Evolutionary conservation across 2,797 vertebrate species (phyloP).

Genomic region (Chelmon rostratus): DNA sequence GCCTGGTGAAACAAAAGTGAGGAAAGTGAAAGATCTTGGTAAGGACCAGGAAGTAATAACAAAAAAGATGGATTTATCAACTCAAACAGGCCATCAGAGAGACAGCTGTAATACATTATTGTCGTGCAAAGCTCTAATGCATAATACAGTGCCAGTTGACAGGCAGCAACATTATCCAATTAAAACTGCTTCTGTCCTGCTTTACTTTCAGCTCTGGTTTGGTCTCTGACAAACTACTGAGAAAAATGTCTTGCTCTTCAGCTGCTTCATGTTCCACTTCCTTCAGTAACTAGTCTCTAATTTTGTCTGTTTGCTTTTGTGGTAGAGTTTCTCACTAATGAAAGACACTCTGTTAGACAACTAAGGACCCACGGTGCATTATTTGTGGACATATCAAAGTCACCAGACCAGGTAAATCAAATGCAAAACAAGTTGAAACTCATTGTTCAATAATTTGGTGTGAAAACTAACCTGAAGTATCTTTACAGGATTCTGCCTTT

Average conservation of each 20-base stretch:
- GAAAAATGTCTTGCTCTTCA: neutral
- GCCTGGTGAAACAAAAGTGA: conserved; percentile 18
- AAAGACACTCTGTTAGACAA: conserved; percentile 14
- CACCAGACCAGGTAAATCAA: conserved; percentile 8
- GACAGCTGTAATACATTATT: too few species aligned
- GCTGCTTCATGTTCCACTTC: too few species aligned
- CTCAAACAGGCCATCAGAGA: too few species aligned
- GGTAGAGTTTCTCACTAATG: neutral
- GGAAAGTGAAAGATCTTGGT: conserved; percentile 31
- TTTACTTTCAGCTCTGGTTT: too few species aligned
- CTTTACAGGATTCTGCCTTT: conserved; percentile 39
- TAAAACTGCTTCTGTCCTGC: too few species aligned
- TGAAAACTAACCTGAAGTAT: neutral
- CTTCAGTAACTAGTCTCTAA: too few species aligned
- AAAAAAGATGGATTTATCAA: too few species aligned
- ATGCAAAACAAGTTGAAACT: neutral
- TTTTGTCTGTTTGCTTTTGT: neutral
- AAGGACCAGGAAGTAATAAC: neutral
- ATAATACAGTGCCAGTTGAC: too few species aligned
- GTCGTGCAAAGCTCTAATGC: too few species aligned
- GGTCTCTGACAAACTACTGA: too few species aligned
- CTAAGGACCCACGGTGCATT: neutral
- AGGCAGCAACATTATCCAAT: too few species aligned
- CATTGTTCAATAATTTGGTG: neutral
- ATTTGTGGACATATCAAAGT: conserved; percentile 19